A percentile compares a stretch with the other conserved stretches of the same genome.
These are phyloP conservation scores for Drosophila peninsularis DNA, from an alignment of 2,888 invertebrate species.

Conservation along the genomic window DNA sequence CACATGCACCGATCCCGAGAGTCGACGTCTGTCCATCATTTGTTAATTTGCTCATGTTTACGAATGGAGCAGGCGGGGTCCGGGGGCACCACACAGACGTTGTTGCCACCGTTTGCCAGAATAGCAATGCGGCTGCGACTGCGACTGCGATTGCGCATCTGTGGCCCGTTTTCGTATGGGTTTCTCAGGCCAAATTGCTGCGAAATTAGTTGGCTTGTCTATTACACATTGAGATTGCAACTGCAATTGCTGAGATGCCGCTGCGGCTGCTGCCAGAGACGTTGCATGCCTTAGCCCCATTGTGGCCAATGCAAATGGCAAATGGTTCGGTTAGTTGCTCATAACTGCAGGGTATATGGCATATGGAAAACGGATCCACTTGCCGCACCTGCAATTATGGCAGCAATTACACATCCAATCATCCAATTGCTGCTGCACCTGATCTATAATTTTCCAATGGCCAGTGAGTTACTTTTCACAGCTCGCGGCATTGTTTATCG, in stretches of 20 bases:
- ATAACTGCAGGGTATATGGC: slow-evolving; percentile 76
- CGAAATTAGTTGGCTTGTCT: slow-evolving; percentile 77
- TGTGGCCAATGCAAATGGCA: slow-evolving; percentile 57
- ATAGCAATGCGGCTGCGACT: slow-evolving; percentile 17
- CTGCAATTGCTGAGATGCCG: slow-evolving; percentile 56
- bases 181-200: slow-evolving; percentile 76
- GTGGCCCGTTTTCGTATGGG: slow-evolving; percentile 49
- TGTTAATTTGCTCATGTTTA: slow-evolving; percentile 79
- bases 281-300: slow-evolving; percentile 62
- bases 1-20: slow-evolving; percentile 37
- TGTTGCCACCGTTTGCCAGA: slow-evolving; percentile 72
- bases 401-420: slow-evolving; percentile 62
- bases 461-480: slow-evolving; percentile 79
- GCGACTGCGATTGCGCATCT: slow-evolving; percentile 9
- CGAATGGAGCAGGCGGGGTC: slow-evolving; percentile 6
- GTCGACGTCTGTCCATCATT: slow-evolving; percentile 81
- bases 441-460: slow-evolving; percentile 75
- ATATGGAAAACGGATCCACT: slow-evolving; percentile 70
- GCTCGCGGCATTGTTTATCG: slow-evolving; percentile 67
- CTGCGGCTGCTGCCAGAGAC: background rate
- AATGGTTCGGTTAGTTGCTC: slow-evolving; percentile 76
- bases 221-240: slow-evolving; percentile 74
- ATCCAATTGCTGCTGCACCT: slow-evolving; percentile 71
- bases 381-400: slow-evolving; percentile 73
- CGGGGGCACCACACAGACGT: slow-evolving; percentile 18